Evolutionary conservation across 2,113 vertebrate genomes (phyloP).

Genomic region (Calypte anna): DNA sequence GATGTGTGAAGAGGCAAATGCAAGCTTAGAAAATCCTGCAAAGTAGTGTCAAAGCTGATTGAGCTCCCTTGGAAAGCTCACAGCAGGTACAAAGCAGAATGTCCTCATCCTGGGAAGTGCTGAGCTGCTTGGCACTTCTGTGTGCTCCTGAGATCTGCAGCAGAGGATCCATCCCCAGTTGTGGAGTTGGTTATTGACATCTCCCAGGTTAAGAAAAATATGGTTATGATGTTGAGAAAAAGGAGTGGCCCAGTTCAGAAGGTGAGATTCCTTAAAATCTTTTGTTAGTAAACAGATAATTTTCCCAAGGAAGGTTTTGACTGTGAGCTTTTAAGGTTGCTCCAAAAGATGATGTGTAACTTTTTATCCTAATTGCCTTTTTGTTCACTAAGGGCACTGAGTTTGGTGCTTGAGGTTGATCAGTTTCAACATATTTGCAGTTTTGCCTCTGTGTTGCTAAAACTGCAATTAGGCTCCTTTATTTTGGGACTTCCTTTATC

Average conservation of each 20-base stretch:
- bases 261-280: background rate
- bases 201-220: background rate
- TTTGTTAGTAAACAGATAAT: background rate
- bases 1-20: background rate
- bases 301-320: background rate
- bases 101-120: background rate
- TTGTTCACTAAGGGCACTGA: rapidly evolving
- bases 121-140: background rate
- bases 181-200: background rate
- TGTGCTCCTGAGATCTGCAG: background rate
- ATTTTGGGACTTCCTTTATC: background rate
- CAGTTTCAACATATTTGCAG: background rate
- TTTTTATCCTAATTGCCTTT: background rate
- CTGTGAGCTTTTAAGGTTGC: background rate
- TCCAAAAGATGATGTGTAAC: background rate
- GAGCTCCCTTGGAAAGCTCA: background rate
- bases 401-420: background rate
- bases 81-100: background rate
- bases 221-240: background rate
- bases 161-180: too few species aligned
- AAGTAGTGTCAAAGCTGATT: background rate
- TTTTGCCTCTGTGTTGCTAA: background rate
- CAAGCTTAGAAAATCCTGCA: background rate
- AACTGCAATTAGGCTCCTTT: background rate
- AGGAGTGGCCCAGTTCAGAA: background rate